Base-by-base conservation (phyloP, 2,113 vertebrate genomes). In the Triplophysa rosa region DNA sequence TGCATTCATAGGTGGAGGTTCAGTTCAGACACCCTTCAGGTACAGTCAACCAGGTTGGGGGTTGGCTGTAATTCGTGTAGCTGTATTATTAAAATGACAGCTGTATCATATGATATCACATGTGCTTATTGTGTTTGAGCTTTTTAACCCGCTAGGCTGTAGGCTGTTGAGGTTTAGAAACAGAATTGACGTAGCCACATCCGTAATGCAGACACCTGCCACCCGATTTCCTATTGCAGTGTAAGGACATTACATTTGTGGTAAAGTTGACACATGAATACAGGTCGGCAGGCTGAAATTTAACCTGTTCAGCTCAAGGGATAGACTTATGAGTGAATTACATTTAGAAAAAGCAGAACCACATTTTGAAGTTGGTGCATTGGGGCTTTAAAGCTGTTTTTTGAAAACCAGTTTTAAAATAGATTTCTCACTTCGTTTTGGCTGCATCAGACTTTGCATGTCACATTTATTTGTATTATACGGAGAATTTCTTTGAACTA, bases 241-340 rank as follows among this genome's bases (percentile, higher is more conserved):
- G 23, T 63, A 40, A 26, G 71, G 19, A 62, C 71, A 47, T 72
- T 19, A 14, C 37, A 47, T 65, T 49, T 49, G 62, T 21, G 59
- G 73, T 65, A n/a, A 54, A 17, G 58, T 23, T 75, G 40, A 75
- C 72, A n/a, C 40, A 61, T 62, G 23, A 75, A 63, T 75, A 33
- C 40, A 63, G 24, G 72, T 37, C 17, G 4, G 62, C 47, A 65
- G 19, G 19, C 47, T 77, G 23, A 75, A 33, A 65, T 77, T 65
- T 10, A 6, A 11, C 12, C 7, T 29, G 1, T 54, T 76, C 61
- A 54, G 23, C 45, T 23, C 45, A 23, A 17, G 2, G 21, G 4
- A 63, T 26, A 29, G 33, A 37, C 33, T 2, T 54, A n/a, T 56
- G 16, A 2, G 9, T 26, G 13, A 73, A 24, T 73, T 61, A 21